phyloP scores from a whole-genome alignment of 1,140 invertebrate genomes.

The Drosophila ercepeae region DNA sequence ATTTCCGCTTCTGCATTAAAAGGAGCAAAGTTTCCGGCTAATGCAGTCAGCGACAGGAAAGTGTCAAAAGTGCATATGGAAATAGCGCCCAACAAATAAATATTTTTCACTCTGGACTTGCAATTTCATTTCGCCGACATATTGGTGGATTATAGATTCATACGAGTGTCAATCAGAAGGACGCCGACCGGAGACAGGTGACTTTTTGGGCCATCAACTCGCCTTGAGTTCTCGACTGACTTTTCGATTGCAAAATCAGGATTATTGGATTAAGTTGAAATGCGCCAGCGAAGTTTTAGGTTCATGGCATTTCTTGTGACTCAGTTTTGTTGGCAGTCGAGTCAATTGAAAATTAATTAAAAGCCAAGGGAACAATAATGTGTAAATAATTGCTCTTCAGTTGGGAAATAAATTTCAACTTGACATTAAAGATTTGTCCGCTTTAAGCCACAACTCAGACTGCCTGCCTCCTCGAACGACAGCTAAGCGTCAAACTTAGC shows the following conservation, averaged over 20 bases:
- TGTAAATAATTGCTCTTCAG: slow-evolving; percentile 23
- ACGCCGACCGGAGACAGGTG: slow-evolving; percentile 9
- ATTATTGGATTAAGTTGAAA: slow-evolving; percentile 24
- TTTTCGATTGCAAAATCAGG: slow-evolving; percentile 22
- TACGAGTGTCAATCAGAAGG: slow-evolving; percentile 61
- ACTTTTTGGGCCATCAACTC: slow-evolving; percentile 21
- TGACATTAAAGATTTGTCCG: slow-evolving; percentile 11
- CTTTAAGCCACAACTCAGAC: slow-evolving; percentile 9
- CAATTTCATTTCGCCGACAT: slow-evolving; percentile 41
- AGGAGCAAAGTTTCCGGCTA: slow-evolving; percentile 15
- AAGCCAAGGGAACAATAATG: slow-evolving; percentile 3
- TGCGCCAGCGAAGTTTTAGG: not conserved
- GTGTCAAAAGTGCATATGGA: slow-evolving; percentile 52
- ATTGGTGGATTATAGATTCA: slow-evolving; percentile 58
- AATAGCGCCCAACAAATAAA: slow-evolving; percentile 44
- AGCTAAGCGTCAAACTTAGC: slow-evolving; percentile 71
- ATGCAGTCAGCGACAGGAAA: slow-evolving; percentile 38
- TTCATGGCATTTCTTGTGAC: not conserved
- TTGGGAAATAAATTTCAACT: slow-evolving; percentile 9
- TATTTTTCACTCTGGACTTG: slow-evolving; percentile 45
- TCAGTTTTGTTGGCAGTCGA: not conserved
- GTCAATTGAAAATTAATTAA: slow-evolving; percentile 14
- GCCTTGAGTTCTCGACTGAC: slow-evolving; percentile 24
- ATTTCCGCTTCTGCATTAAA: slow-evolving; percentile 11
- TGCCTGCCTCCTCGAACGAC: slow-evolving; percentile 31